A percentile compares a stretch with the other conserved stretches of the same genome.
These are phyloP conservation scores for Incurvaria masculella DNA, from an alignment of 2,888 invertebrate species.

Conservation along the genomic window DNA sequence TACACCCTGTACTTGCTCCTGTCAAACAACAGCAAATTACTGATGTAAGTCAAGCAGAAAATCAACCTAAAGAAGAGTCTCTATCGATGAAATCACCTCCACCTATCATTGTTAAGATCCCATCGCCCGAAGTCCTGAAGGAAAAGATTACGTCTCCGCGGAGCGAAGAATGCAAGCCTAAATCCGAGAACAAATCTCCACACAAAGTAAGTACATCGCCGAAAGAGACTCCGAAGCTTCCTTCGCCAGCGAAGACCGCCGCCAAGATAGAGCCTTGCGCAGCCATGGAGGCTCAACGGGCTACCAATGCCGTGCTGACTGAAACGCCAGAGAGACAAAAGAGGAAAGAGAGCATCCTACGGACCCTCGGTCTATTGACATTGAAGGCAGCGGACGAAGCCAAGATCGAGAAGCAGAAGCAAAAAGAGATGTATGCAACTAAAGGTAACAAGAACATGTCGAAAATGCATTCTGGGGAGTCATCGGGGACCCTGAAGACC, in stretches of 20 bases:
- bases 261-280: conserved; percentile 7
- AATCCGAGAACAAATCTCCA: neutral
- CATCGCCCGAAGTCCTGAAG: neutral
- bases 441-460: conserved; percentile 29
- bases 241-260: neutral
- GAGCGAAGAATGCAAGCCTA: neutral
- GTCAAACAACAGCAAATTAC: too few relatives aligned
- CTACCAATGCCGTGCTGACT: conserved; percentile 27
- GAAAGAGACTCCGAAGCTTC: neutral
- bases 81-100: too few relatives aligned
- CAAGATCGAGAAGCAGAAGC: conserved; percentile 54
- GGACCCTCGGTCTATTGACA: conserved; percentile 71
- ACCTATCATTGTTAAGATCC: neutral
- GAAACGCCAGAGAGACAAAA: conserved; percentile 64
- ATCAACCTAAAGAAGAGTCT: too few relatives aligned
- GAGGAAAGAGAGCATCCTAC: conserved; percentile 70
- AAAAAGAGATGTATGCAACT: conserved; percentile 32
- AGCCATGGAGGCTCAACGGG: conserved; percentile 9
- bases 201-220: neutral
- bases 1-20: too few relatives aligned
- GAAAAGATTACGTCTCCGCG: neutral
- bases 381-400: conserved; percentile 71
- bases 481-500: conserved; percentile 80
- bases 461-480: conserved; percentile 45
- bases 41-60: too few relatives aligned